These are phyloP conservation scores for Fragum fragum DNA, from an alignment of 2,888 invertebrate species.

Conservation along the genomic window DNA sequence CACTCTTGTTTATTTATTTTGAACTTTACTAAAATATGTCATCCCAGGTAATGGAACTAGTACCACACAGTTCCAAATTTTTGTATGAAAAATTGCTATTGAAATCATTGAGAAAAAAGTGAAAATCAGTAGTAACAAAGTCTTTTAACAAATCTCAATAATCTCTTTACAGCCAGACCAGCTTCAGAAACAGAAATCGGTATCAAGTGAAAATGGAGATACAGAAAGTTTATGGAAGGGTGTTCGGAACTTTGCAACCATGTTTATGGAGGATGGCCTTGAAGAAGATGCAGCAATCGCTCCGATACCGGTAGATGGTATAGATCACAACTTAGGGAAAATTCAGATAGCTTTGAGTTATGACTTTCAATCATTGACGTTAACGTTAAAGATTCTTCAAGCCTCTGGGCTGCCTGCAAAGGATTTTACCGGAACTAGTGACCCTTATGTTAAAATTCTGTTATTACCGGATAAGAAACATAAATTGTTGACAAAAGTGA, in stretches of 20 bases:
- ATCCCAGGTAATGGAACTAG: too few relatives aligned
- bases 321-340: slow-evolving; percentile 82
- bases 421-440: slow-evolving; percentile 86
- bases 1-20: too few relatives aligned
- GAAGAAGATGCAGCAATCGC: slow-evolving; percentile 65
- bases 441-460: slow-evolving; percentile 86
- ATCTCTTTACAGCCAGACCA: slow-evolving; percentile 15
- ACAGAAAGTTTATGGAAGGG: slow-evolving; percentile 78
- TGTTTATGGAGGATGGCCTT: slow-evolving; percentile 80
- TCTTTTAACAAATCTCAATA: neutral
- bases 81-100: neutral
- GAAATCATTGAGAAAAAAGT: slow-evolving; percentile 9
- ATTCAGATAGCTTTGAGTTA: slow-evolving; percentile 84
- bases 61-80: too few relatives aligned
- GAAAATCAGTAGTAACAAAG: neutral
- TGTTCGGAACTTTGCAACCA: slow-evolving; percentile 80
- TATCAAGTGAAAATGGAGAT: slow-evolving; percentile 63
- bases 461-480: slow-evolving; percentile 86
- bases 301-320: slow-evolving; percentile 74
- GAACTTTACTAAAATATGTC: too few relatives aligned
- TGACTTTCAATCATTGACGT: slow-evolving; percentile 84
- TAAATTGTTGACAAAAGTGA: slow-evolving; percentile 86
- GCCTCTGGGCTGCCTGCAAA: slow-evolving; percentile 85
- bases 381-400: slow-evolving; percentile 84
- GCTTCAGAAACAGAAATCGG: slow-evolving; percentile 18